phyloP scores from a whole-genome alignment of 2,888 invertebrate species.

The Colletes collaris region DNA sequence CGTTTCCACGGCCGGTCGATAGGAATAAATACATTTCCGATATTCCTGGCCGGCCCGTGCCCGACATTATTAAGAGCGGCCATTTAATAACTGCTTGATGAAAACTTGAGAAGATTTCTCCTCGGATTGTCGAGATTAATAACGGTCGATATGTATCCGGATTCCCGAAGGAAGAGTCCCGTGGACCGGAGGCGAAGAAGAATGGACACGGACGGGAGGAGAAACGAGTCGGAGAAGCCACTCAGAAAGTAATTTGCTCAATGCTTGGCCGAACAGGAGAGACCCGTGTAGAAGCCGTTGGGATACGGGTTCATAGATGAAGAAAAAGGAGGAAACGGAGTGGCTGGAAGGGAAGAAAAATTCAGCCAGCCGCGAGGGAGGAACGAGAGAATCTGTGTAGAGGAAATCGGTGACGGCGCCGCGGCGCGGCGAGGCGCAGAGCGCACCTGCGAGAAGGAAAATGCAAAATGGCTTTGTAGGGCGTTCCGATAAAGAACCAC shows the following conservation, averaged over 20 bases:
- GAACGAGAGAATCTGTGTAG: conserved; percentile 1
- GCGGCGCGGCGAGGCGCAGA: not conserved
- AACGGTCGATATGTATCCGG: conserved; percentile 66
- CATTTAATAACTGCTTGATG: conserved; percentile 64
- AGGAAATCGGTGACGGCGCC: conserved; percentile 42
- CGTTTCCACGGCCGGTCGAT: not conserved
- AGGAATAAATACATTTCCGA: conserved; percentile 58
- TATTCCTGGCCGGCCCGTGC: conserved; percentile 40
- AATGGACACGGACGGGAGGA: conserved; percentile 49
- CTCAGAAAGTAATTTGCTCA: conserved; percentile 74
- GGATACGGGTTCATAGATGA: conserved; percentile 53
- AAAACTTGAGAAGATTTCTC: conserved; percentile 58
- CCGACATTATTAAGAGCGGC: conserved; percentile 53
- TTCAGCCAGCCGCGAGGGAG: conserved; percentile 11
- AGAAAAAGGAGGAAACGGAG: conserved; percentile 40
- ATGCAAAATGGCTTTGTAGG: conserved; percentile 66
- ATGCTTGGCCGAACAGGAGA: conserved; percentile 63
- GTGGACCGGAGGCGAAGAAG: conserved; percentile 27
- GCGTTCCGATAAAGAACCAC: conserved; percentile 59
- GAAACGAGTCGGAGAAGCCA: conserved; percentile 62
- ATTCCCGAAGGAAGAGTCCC: conserved; percentile 47
- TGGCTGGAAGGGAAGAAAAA: conserved; percentile 34
- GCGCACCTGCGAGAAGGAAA: conserved; percentile 35
- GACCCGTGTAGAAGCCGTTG: conserved; percentile 52
- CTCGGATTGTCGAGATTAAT: conserved; percentile 63